Base-by-base conservation (phyloP, 2,113 vertebrate species). In the Hyperopisus bebe region DNA sequence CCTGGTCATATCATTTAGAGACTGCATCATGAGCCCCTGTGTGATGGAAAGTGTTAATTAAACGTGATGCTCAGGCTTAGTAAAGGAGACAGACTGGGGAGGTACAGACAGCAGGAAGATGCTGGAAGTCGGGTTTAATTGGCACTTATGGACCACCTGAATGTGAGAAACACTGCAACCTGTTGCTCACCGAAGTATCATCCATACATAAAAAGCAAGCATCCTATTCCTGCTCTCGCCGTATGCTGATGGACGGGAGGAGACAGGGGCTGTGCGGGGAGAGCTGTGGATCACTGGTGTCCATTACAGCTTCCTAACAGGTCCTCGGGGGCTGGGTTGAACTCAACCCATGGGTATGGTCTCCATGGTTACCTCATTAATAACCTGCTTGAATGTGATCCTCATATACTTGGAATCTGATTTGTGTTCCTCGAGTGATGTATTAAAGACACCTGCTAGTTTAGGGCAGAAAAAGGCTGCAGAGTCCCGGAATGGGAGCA, bases 281-380 rank as follows among this genome's bases (percentile, higher is more conserved):
- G 9, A 50, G 74, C 31, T 17, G 74, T 2, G 35, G 21, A 89
- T 39, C 51, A 50, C 19, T 53, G 48, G 7, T 77, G 44, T 77
- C 31, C 6, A 3, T 42, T 88, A 66, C 77, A 84, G 89, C 39
- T 27, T 35, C 62, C 80, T 62, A 58, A 87, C 53, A 44, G 87
- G 39, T 48, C 62, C 24, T 74, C 3, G 0, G 24, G 39, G 51
- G 50, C 48, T 42, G 27, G 31, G 9, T 17, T 24, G 77, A 10
- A 44, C 77, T 8, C 35, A 31, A 24, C 48, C 47, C 80, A 88
- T 8, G 85, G 77, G 50, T 39, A 58, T 55, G 31, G 77, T 89
- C 51, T 84, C 88, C 77, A 89, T 89, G 88, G 88, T 55, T 83
- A 89, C 88, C n/a, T 19, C 51, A 21, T 51, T 27, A 84, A 84